Conservation (phyloP, 64 coral and sea anemone genomes). For the Dendrophyllia cribrosa region DNA sequence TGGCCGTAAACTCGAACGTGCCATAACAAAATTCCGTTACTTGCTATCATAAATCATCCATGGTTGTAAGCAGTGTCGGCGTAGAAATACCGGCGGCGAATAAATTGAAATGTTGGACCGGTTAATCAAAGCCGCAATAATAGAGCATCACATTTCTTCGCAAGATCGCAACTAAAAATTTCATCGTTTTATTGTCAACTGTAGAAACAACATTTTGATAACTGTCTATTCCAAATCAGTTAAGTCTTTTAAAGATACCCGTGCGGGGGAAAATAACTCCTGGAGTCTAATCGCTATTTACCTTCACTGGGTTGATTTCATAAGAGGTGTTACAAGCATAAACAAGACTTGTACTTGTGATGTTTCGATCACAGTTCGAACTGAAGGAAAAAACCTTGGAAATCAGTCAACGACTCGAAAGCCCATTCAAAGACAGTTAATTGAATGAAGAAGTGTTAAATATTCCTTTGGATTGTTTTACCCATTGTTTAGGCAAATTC, state of each 20-base stretch:
- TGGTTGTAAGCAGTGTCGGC: too few species aligned
- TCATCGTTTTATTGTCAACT: background rate
- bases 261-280: background rate
- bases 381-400: too few species aligned
- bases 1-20: background rate
- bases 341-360: background rate
- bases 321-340: background rate
- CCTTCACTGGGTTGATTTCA: background rate
- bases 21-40: slow-evolving; percentile 20
- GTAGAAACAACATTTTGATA: background rate
- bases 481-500: too few species aligned
- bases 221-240: background rate
- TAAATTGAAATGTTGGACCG: too few species aligned
- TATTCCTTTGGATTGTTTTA: too few species aligned
- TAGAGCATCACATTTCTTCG: background rate
- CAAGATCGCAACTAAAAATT: background rate
- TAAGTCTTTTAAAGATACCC: background rate
- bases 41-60: background rate
- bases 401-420: too few species aligned
- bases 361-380: background rate
- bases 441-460: too few species aligned
- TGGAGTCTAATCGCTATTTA: background rate
- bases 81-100: too few species aligned
- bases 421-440: background rate
- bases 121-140: too few species aligned